Base-by-base conservation (phyloP, 1,140 invertebrate genomes). In the Lepidurus apus region DNA sequence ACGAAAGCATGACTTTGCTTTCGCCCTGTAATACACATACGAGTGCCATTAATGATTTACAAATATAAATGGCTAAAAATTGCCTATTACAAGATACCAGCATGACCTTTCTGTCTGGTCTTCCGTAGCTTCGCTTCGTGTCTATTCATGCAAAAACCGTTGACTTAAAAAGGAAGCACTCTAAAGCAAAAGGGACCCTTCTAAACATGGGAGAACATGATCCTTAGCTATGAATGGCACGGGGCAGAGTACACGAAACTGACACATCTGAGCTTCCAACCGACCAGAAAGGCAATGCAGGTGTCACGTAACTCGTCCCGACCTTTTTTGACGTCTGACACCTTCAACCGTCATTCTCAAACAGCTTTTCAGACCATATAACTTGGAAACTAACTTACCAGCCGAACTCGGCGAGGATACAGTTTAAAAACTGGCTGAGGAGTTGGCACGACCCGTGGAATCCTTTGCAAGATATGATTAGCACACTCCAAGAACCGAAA, bases 381-480 rank as follows among this genome's bases (percentile, higher is more conserved):
- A 65, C 43, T 45, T 7, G 13, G 17, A 77, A 42, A n/a, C 42
- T 7, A 77, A 77, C 75, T 77, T 77, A 77, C 75, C 17, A 47
- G 42, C 17, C 75, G 43, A 11, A 77, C 43, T 42, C 43, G 43
- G 21, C 75, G 26, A 43, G 75, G 75, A 45, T 45, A 13, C 13
- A 77, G 42, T 43, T 77, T 77, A 21, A 77, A 77, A 10, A 9
- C 43, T 17, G 75, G 9, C 10, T 13, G 75, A 9, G 13, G 17
- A 24, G 10, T 17, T 11, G 42, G 2, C 42, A 44, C 0, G 42
- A 47, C 34, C 24, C 75, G 43, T 5, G 75, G 75, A 43, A 45
- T 45, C 7, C 24, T 43, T 17, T 45, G 43, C 42, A 47, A 77
- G 17, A 45, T 77, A 9, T 0, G 24, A 17, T 4, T 42, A n/a